phyloP scores from a whole-genome alignment of 2,797 vertebrate genomes.

The Chanos chanos region DNA sequence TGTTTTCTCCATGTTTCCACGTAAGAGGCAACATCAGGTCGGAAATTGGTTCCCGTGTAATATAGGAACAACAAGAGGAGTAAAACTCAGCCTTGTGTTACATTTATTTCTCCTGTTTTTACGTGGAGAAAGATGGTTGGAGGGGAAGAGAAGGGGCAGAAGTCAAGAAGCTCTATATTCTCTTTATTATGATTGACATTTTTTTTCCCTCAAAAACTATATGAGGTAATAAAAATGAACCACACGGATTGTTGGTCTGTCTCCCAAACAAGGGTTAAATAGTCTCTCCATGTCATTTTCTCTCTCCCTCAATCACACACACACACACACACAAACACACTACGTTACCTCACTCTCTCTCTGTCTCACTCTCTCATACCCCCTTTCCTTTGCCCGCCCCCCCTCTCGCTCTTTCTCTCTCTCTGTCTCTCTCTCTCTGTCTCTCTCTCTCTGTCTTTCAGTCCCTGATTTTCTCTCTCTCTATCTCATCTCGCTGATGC shows the following conservation, averaged over 20 bases:
- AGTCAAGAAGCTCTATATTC: conserved; percentile 19
- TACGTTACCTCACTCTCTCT: not conserved
- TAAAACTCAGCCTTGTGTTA: conserved; percentile 31
- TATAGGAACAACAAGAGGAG: conserved; percentile 28
- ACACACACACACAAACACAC: conserved; percentile 20
- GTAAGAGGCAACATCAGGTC: too few species aligned
- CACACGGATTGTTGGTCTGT: too few species aligned
- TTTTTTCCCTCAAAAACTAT: conserved; percentile 25
- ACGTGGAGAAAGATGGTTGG: conserved; percentile 1
- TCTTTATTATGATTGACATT: conserved; percentile 29
- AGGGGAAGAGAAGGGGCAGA: not conserved
- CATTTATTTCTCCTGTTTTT: conserved; percentile 17
- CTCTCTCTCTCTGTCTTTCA: conserved; percentile 20
- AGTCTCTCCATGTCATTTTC: conserved; percentile 20
- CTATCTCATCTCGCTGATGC: conserved; percentile 41
- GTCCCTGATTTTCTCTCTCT: conserved; percentile 11
- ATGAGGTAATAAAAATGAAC: conserved; percentile 44
- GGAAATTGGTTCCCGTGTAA: not conserved
- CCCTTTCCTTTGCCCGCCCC: conserved; percentile 20
- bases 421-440: not conserved
- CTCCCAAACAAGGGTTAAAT: not conserved
- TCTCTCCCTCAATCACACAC: too few species aligned
- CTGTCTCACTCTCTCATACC: not conserved
- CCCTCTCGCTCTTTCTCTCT: not conserved
- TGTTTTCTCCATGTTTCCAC: too few species aligned